phyloP scores from a whole-genome alignment of 92 coral and sea anemone genomes.

The Umimayanthus chanpuru region DNA sequence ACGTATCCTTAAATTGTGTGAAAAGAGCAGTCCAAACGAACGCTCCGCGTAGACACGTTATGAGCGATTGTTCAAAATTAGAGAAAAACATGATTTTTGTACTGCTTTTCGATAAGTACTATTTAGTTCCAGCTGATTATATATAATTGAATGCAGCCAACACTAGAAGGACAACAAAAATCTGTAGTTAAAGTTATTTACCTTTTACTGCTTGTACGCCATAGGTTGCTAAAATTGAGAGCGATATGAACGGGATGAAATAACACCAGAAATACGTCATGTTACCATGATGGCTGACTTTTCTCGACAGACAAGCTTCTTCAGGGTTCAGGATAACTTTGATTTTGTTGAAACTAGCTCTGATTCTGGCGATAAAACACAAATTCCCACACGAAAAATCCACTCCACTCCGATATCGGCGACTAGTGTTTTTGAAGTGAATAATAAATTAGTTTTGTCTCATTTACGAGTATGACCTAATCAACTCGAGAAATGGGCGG shows the following conservation, averaged over 20 bases:
- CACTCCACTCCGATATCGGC: neutral
- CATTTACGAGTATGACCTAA: conserved; percentile 41
- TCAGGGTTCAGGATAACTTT: neutral
- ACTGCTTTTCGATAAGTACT: neutral
- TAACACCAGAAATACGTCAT: conserved; percentile 61
- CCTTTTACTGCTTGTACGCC: conserved; percentile 1
- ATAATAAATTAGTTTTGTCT: conserved; percentile 47
- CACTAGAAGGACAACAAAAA: neutral
- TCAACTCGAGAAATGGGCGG: conserved; percentile 13
- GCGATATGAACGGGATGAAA: conserved; percentile 7
- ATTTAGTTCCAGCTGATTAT: neutral
- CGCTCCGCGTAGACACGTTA: neutral
- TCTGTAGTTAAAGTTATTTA: neutral
- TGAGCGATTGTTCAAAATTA: neutral
- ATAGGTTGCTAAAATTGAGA: neutral
- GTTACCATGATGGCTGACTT: conserved; percentile 77
- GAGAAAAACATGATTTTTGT: neutral
- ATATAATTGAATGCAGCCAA: neutral
- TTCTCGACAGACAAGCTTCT: conserved; percentile 10
- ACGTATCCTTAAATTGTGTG: neutral
- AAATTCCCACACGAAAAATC: neutral
- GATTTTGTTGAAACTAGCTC: neutral
- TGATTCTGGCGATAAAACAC: neutral
- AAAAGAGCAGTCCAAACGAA: neutral
- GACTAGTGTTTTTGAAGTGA: conserved; percentile 17